Evolutionary conservation across 2,113 vertebrate genomes (phyloP), one percentile per base, ranked within the genome.

Genomic region (Eidolon helvum): DNA sequence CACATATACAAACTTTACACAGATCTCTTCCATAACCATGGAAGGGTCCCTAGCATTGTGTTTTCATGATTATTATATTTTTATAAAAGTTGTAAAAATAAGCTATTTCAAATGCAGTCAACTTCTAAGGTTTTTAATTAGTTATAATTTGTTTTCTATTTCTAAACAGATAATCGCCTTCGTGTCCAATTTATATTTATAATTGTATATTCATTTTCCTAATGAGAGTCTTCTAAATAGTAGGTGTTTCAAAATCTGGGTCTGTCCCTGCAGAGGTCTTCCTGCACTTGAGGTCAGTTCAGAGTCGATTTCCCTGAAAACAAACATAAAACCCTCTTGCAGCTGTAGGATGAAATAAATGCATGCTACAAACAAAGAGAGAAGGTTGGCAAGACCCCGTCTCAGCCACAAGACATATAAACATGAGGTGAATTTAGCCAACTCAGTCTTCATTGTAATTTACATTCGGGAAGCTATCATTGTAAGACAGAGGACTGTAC

Each of bases 21-120:
- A 35, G n/a, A 28, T 18, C 55, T 83, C 22, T 66, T 65, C n/a
- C n/a, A 71, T 18, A 35, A 21, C 55, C 45, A 50, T 57, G 5
- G 53, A 78, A 71, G 38, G n/a, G 45, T 71, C 33, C 18, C 10
- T 10, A 59, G 45, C 10, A 50, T 55, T 87, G 33, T 53, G 33
- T 53, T 63, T 24, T 94, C 22, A 50, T 50, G 14, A 74, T 10
- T 71, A 11, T 9, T 9, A 21, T 61, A 22, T 82, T 87, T 93
- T 90, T n/a, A 0, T 45, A 82, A 87, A 90, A 75, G 7, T 50
- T 87, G 26, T 55, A 63, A 90, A 93, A 96, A n/a, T 53, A 94
- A 83, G 30, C 28, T 43, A 24, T 87, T 91, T 65, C 57, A 66
- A 75, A 68, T 57, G 63, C 24, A 19, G 30, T 43, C 48, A 69